Evolutionary conservation across 2,113 vertebrate genomes (phyloP), one percentile per base, ranked within the genome.

Genomic region (Phaethon lepturus): DNA sequence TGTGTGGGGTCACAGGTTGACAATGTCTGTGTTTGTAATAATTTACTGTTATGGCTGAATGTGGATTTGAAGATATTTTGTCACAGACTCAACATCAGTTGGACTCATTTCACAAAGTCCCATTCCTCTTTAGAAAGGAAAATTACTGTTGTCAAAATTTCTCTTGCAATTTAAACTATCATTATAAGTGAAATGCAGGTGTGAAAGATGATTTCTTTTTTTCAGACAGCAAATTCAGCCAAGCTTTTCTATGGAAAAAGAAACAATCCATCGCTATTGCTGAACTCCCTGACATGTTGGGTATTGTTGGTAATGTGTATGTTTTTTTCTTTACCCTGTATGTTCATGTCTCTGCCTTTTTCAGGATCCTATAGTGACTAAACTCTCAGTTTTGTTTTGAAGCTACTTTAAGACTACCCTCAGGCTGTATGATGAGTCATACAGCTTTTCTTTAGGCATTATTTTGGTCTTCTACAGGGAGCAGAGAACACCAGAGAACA

Each of bases 111-210:
- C 64, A 85, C 16, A 35, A 96, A 89, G 47, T 28, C 29, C 40
- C 35, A 35, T 78, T 91, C 44, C 7, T 75, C 14, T 64, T 71
- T 33, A 85, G 47, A 93, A 93, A 69, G 24, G 73, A 78, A 95
- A 96, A 97, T 96, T 68, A 79, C 45, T 68, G 40, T 45, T 94
- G 69, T 85, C 84, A 91, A 60, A 94, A 91, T 68, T 56, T 53
- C 23, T 68, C 31, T 81, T 88, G 69, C 22, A 72, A 69, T 85
- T 90, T 88, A 93, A 85, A 94, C 84, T 72, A 74, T 25, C 56
- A 68, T 82, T 95, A 52, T 17, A 75, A 82, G 18, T 85, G 81
- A 93, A 96, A 96, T 25, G 9, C 20, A 68, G 22, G 24, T 49
- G 19, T 78, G 73, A 85, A 60, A 93, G 11, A 85, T 35, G 9